Evolutionary conservation across 2,797 vertebrate genomes (phyloP), one percentile per base, ranked within the genome.

Genomic region (Graptemys geographica): DNA sequence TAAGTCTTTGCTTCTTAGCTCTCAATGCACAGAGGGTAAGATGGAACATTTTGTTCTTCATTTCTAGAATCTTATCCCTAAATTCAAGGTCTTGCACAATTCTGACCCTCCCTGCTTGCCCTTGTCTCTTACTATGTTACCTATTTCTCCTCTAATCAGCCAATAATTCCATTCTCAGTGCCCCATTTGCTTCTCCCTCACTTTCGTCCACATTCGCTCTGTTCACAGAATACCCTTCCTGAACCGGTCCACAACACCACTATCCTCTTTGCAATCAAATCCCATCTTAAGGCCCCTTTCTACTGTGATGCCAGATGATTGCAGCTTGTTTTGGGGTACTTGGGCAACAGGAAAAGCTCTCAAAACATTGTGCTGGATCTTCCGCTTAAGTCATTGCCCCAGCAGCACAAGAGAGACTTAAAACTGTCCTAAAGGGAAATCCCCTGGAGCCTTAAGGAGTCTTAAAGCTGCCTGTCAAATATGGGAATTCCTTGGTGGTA

Each of bases 101-200:
- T 62, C 25, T 86, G 27, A 81, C 62, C 31, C 33, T 65, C 47
- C 4, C 41, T 65, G 86, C 82, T 89, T 89, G 81, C 62, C 52
- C 85, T 89, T 82, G 16, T 93, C 83, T 95, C 78, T 31, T 31
- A 51, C 23, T 88, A 88, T 59, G 81, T 91, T 92, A 86, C n/a
- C 62, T 92, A 44, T 82, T 53, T 93, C 83, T 59, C 62, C 74
- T 87, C 80, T 25, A 76, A 51, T 91, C 62, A 72, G 55, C 31
- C 72, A 95, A 57, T 55, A 74, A 81, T 90, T 92, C 51, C 79
- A 23, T 91, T 93, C 74, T 91, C 96, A 94, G 41, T 84, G 28
- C 10, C 78, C 27, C 33, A 51, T 88, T 96, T 93, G 37, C 10
- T 94, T 95, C 87, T 92, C 31, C 27, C 28, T 86, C 11, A 79